These are phyloP conservation scores for Oreotrochilus melanogaster DNA, from an alignment of 2,113 vertebrate species.

Conservation along the genomic window DNA sequence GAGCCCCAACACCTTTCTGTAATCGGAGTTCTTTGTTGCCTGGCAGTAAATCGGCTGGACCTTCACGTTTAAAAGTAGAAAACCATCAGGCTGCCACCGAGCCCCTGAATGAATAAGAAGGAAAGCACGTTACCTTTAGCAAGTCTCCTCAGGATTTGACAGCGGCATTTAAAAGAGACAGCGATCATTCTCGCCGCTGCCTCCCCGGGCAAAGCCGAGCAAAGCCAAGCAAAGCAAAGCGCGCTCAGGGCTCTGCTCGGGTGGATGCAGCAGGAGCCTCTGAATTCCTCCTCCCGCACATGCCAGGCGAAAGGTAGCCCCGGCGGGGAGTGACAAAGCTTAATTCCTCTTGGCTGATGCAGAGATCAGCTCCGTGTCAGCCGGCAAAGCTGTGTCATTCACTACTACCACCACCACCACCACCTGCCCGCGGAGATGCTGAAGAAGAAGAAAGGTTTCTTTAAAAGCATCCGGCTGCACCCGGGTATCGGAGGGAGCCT, in stretches of 20 bases:
- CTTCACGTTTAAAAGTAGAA: slow-evolving; percentile 72
- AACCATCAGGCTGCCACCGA: background rate
- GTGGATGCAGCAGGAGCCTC: slow-evolving; percentile 81
- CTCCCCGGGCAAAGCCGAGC: slow-evolving; percentile 53
- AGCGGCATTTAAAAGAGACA: slow-evolving; percentile 99
- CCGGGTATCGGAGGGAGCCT: background rate
- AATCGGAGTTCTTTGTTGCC: slow-evolving; percentile 79
- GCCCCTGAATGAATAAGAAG: slow-evolving; percentile 54
- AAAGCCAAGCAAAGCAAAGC: background rate
- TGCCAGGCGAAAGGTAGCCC: slow-evolving; percentile 81
- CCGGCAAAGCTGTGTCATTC: slow-evolving; percentile 78
- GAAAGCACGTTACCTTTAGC: slow-evolving; percentile 91
- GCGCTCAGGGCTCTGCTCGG: slow-evolving; percentile 76
- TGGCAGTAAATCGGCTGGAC: slow-evolving; percentile 56
- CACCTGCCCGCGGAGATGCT: slow-evolving; percentile 68
- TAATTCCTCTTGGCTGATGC: slow-evolving; percentile 84
- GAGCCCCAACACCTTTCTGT: slow-evolving; percentile 3
- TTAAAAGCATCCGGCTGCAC: slow-evolving; percentile 59
- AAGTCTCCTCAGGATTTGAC: slow-evolving; percentile 95
- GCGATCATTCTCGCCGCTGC: slow-evolving; percentile 93
- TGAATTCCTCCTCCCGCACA: slow-evolving; percentile 82
- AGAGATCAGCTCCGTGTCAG: slow-evolving; percentile 80
- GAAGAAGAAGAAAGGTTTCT: slow-evolving; percentile 56
- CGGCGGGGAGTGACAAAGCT: slow-evolving; percentile 82
- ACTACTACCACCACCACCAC: slow-evolving; percentile 61